Percentiles rank a stretch among this genome's conserved stretches.
These are phyloP conservation scores for Paramuricea clavata DNA, from an alignment of 92 coral and sea anemone species.

Conservation along the genomic window DNA sequence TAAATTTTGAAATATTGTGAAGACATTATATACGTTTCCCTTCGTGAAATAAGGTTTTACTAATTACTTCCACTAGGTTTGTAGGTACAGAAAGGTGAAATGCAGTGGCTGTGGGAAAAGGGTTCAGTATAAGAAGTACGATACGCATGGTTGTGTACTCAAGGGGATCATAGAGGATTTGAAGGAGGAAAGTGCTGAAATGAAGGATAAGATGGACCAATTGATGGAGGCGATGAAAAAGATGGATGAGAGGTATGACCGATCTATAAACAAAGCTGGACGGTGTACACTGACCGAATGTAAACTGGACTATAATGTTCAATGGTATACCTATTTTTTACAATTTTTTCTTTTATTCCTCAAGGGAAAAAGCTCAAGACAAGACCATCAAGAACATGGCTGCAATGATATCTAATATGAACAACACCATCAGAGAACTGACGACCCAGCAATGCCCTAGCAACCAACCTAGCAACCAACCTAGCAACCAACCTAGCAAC, in stretches of 20 bases:
- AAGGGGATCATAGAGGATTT: slow-evolving; percentile 10
- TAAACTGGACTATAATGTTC: not conserved
- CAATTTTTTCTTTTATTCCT: not conserved
- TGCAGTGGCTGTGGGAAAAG: slow-evolving; percentile 5
- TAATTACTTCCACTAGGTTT: not conserved
- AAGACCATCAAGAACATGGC: slow-evolving; percentile 20
- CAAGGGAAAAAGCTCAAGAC: slow-evolving; percentile 8
- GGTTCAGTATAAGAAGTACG: slow-evolving; percentile 6
- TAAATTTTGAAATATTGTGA: too few relatives aligned
- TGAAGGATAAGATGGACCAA: slow-evolving; percentile 1
- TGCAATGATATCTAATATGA: slow-evolving; percentile 1
- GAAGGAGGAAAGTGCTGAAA: slow-evolving; percentile 6
- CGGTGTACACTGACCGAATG: not conserved
- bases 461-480: not conserved
- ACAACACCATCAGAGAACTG: not conserved
- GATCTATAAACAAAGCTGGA: not conserved
- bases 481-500: not conserved
- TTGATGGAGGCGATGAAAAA: slow-evolving; percentile 15
- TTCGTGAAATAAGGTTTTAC: too few relatives aligned
- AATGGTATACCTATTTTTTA: not conserved
- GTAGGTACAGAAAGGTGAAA: slow-evolving; percentile 16
- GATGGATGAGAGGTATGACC: slow-evolving; percentile 6
- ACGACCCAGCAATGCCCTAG: not conserved
- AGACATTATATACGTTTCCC: too few relatives aligned
- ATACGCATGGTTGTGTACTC: slow-evolving; percentile 31